Evolutionary conservation across 2,888 invertebrate genomes (phyloP).

Genomic region (Calameuta idolon): DNA sequence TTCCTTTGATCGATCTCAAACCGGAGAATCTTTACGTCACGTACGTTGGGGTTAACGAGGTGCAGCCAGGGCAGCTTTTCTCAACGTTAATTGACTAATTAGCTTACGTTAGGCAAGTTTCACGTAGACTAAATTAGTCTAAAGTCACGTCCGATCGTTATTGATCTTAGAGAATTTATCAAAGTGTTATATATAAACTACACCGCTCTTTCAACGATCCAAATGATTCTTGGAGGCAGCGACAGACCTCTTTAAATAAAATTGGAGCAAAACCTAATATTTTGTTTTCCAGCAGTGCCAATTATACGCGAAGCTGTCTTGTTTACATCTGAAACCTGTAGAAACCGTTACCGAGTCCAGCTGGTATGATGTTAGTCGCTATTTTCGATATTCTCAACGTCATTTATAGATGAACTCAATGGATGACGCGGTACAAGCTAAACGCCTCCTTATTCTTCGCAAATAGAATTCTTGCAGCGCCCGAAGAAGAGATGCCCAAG

Average conservation of each 20-base stretch:
- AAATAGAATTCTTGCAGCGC: slow-evolving; percentile 28
- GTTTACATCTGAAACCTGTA: neutral
- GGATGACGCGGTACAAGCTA: slow-evolving; percentile 32
- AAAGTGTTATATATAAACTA: neutral
- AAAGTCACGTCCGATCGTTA: neutral
- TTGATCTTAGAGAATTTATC: neutral
- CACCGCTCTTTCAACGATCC: neutral
- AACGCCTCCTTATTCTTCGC: slow-evolving; percentile 41
- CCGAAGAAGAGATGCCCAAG: neutral
- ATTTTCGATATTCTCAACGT: slow-evolving; percentile 36
- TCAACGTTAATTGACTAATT: neutral
- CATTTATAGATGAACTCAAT: slow-evolving; percentile 33
- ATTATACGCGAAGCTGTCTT: neutral
- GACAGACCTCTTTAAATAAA: neutral
- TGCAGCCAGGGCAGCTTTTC: neutral
- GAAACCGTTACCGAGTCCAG: neutral
- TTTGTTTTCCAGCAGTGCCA: neutral
- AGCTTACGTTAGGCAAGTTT: neutral
- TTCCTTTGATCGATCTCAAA: neutral
- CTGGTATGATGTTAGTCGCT: slow-evolving; percentile 19
- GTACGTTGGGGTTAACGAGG: neutral
- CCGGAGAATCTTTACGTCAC: neutral
- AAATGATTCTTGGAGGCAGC: neutral
- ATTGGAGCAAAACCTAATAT: neutral
- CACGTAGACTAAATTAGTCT: neutral